These are phyloP conservation scores for Aegithalos caudatus DNA, from an alignment of 2,113 vertebrate species.

Conservation along the genomic window DNA sequence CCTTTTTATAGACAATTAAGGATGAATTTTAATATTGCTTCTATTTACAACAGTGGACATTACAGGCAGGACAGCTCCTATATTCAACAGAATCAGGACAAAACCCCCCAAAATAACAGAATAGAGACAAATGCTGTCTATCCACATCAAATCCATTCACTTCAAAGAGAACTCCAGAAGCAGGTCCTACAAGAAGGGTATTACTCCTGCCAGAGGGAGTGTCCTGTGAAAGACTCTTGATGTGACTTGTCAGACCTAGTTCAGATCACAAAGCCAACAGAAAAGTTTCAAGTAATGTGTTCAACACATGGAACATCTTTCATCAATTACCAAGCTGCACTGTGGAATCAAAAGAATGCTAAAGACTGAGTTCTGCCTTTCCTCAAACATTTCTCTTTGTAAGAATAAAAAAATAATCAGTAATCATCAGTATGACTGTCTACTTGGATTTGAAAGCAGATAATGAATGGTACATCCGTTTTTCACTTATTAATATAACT, in stretches of 20 bases:
- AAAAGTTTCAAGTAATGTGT: neutral
- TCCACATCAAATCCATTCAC: neutral
- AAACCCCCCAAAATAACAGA: neutral
- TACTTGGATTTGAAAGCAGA: constrained; percentile 1
- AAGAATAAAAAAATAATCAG: neutral
- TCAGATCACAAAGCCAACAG: neutral
- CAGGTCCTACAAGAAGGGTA: neutral
- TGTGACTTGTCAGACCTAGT: neutral
- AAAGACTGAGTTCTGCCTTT: neutral
- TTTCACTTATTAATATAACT: constrained; percentile 28
- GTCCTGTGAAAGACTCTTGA: neutral
- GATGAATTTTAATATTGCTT: neutral
- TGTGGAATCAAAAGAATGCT: neutral
- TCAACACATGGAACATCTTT: neutral
- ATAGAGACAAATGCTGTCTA: neutral
- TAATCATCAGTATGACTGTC: neutral
- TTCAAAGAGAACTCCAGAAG: neutral
- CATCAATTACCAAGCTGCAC: neutral
- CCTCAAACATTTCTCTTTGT: neutral
- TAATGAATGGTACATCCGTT: neutral
- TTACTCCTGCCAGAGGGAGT: neutral
- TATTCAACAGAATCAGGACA: neutral
- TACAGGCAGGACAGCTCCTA: neutral
- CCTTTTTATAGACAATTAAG: neutral
- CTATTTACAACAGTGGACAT: neutral